Conservation (phyloP, 2,888 invertebrate genomes). For the Neocrepidodera transversa region DNA sequence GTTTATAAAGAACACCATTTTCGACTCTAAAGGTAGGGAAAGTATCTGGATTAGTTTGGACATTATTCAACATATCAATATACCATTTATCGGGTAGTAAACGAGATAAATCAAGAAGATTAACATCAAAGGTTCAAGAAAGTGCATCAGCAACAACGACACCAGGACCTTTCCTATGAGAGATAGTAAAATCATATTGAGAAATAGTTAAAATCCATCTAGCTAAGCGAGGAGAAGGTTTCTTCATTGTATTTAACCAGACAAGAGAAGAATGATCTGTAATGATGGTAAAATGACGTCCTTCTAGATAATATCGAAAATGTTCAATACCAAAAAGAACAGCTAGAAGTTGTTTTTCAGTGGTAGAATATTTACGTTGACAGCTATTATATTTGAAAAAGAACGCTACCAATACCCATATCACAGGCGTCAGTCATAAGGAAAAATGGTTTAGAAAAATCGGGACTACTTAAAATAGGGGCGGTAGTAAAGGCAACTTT, state of each 20-base stretch:
- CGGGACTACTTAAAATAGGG: too few species aligned
- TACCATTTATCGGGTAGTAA: too few species aligned
- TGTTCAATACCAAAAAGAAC: too few species aligned
- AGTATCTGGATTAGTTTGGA: slow-evolving; percentile 20
- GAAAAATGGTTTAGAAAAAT: slow-evolving; percentile 32
- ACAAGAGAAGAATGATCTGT: too few species aligned
- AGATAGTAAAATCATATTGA: slow-evolving; percentile 37
- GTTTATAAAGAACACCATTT: slow-evolving; percentile 34
- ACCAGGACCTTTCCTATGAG: slow-evolving; percentile 42
- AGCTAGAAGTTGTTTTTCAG: slow-evolving; percentile 38
- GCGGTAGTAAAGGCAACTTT: too few species aligned
- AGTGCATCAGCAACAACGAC: slow-evolving; percentile 47
- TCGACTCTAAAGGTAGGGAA: slow-evolving; percentile 36
- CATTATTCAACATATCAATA: slow-evolving; percentile 31
- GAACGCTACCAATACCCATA: slow-evolving; percentile 31
- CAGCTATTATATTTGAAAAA: too few species aligned
- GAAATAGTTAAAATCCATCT: slow-evolving; percentile 21
- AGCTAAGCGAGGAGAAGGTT: too few species aligned
- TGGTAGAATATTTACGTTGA: slow-evolving; percentile 36
- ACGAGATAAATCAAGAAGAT: slow-evolving; percentile 15
- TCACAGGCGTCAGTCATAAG: slow-evolving; percentile 35
- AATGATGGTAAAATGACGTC: slow-evolving; percentile 23
- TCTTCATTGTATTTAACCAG: slow-evolving; percentile 9
- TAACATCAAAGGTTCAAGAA: neutral
- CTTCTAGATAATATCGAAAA: slow-evolving; percentile 44